These are phyloP conservation scores for Setophaga kirtlandii DNA, from an alignment of 2,113 vertebrate species.

Conservation along the genomic window DNA sequence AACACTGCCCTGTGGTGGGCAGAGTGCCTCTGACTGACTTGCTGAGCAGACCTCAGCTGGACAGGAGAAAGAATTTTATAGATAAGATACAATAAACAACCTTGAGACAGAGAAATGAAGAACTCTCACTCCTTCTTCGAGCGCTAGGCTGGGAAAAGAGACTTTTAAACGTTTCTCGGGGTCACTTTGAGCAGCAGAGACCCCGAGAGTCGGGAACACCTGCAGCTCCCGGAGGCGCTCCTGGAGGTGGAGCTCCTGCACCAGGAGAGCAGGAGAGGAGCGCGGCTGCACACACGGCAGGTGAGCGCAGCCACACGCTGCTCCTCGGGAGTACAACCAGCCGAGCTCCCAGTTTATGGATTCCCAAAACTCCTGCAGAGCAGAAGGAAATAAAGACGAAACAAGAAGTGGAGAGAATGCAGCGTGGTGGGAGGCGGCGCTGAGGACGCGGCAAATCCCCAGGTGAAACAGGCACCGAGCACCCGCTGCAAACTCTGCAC, in stretches of 20 bases:
- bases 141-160: no score
- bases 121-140: no score
- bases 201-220: background rate
- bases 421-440: fast-evolving
- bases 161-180: no score
- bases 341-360: fast-evolving
- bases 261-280: background rate
- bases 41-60: no score
- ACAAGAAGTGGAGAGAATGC: background rate
- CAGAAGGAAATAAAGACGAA: background rate
- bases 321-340: background rate
- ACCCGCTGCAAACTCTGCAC: fast-evolving
- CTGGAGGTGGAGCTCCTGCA: slow-evolving; percentile 5
- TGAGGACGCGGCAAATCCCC: background rate
- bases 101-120: no score
- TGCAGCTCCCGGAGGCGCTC: background rate
- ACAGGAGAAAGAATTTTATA: no score
- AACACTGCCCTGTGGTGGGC: no score
- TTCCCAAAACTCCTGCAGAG: background rate
- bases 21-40: no score
- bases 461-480: background rate
- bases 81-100: no score
- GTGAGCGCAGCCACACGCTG: background rate
- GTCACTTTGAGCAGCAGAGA: no score
- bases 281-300: background rate